phyloP scores from a whole-genome alignment of 2,797 vertebrate genomes.

The Pantherophis vulpinus region DNA sequence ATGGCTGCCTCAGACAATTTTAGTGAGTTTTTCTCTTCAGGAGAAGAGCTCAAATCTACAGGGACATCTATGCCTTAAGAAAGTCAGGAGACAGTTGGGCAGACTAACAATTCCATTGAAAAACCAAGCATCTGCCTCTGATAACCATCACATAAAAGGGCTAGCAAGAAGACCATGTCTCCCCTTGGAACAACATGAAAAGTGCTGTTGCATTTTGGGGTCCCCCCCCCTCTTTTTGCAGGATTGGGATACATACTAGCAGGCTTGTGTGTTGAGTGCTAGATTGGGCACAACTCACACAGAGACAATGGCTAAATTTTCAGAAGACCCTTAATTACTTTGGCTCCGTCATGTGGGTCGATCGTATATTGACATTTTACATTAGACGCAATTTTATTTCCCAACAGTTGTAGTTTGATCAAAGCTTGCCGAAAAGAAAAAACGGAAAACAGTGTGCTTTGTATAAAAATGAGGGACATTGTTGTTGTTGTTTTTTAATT shows the following conservation, averaged over 20 bases:
- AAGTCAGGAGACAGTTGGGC: not conserved
- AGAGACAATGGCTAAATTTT: not conserved
- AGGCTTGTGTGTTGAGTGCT: not conserved
- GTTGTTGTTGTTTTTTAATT: not conserved
- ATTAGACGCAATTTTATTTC: not conserved
- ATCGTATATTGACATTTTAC: not conserved
- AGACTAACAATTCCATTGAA: not conserved
- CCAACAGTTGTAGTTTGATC: not conserved
- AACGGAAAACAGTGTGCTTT: not conserved
- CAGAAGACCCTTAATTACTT: not conserved
- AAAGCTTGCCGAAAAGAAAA: not conserved
- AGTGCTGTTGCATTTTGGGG: not conserved
- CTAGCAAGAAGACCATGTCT: not conserved
- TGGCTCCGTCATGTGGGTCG: not conserved
- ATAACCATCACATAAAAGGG: too few species aligned
- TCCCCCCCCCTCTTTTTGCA: not conserved
- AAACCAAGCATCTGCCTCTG: not conserved
- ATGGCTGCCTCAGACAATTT: not conserved
- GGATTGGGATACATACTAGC: not conserved
- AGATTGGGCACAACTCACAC: not conserved
- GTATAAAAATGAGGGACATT: not conserved
- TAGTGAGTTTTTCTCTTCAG: not conserved
- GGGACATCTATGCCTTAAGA: not conserved
- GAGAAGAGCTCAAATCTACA: not conserved
- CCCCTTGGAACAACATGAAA: not conserved